These are phyloP conservation scores for Tachina grossa DNA, from an alignment of 2,888 invertebrate species.

Conservation along the genomic window DNA sequence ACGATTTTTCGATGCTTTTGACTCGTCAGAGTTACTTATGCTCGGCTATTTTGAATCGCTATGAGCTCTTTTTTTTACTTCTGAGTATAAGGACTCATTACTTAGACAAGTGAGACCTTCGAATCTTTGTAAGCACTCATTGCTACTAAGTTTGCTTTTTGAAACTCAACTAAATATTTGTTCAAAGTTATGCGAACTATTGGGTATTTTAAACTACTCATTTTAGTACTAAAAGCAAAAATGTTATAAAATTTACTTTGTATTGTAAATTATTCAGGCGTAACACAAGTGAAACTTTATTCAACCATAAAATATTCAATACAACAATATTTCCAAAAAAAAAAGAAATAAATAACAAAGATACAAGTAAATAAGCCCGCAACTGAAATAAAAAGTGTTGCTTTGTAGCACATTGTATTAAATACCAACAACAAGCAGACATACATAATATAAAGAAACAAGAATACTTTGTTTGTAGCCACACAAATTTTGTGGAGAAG, in stretches of 20 bases:
- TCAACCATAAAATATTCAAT: conserved; percentile 71
- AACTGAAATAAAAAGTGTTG: conserved; percentile 33
- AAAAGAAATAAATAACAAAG: conserved; percentile 10
- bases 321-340: conserved; percentile 43
- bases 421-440: conserved; percentile 22
- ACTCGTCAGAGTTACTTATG: too few species aligned
- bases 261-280: conserved; percentile 74
- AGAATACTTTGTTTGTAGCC: conserved; percentile 28
- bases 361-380: conserved; percentile 11
- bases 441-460: conserved; percentile 2
- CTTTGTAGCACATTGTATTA: conserved; percentile 34
- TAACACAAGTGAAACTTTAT: conserved; percentile 67
- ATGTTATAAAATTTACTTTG: conserved; percentile 74
- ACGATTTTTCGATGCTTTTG: too few species aligned
- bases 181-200: not conserved
- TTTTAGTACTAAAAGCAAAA: conserved; percentile 15
- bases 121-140: too few species aligned
- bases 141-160: too few species aligned
- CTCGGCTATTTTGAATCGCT: too few species aligned
- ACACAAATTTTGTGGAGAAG: conserved; percentile 34
- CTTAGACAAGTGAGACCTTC: too few species aligned
- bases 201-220: not conserved
- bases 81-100: too few species aligned
- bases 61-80: too few species aligned
- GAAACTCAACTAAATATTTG: too few species aligned